Percentiles rank a stretch among this genome's conserved stretches.
phyloP scores from a whole-genome alignment of 2,888 invertebrate species.

The Dichetophora obliterata region DNA sequence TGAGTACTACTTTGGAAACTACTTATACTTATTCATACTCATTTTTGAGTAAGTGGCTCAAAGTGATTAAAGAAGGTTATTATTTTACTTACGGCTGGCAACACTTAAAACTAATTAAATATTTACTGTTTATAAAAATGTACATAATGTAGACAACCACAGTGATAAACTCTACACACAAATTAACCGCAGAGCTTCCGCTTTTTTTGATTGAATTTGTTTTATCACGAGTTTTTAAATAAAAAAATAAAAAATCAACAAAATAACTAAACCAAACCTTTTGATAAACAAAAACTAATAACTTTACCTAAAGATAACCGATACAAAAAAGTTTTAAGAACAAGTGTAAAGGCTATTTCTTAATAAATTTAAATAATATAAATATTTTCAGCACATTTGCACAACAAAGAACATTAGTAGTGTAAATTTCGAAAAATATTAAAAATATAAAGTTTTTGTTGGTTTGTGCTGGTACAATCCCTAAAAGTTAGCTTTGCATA shows the following conservation, averaged over 20 bases:
- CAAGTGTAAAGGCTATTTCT: too few relatives aligned
- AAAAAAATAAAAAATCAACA: not conserved
- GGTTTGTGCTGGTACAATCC: not conserved
- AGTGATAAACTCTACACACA: not conserved
- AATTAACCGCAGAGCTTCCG: conserved; percentile 20
- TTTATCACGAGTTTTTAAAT: conserved; percentile 5
- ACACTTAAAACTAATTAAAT: not conserved
- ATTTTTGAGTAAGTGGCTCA: too few relatives aligned
- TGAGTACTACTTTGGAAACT: too few relatives aligned
- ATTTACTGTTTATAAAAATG: not conserved
- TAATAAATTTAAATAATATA: not conserved
- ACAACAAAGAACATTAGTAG: not conserved
- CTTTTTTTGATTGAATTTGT: conserved; percentile 9
- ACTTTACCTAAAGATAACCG: not conserved
- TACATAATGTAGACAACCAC: not conserved
- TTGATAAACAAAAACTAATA: not conserved
- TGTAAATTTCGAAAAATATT: not conserved
- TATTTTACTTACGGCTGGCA: not conserved
- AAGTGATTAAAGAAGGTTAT: too few relatives aligned
- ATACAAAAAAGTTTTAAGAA: too few relatives aligned
- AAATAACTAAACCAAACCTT: not conserved
- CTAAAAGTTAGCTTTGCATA: not conserved
- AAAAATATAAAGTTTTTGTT: not conserved
- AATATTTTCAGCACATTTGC: not conserved
- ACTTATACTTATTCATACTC: too few relatives aligned